Evolutionary conservation across 2,888 invertebrate genomes (phyloP), one percentile per base, ranked within the genome.

Genomic region (Brachypterus glaber): DNA sequence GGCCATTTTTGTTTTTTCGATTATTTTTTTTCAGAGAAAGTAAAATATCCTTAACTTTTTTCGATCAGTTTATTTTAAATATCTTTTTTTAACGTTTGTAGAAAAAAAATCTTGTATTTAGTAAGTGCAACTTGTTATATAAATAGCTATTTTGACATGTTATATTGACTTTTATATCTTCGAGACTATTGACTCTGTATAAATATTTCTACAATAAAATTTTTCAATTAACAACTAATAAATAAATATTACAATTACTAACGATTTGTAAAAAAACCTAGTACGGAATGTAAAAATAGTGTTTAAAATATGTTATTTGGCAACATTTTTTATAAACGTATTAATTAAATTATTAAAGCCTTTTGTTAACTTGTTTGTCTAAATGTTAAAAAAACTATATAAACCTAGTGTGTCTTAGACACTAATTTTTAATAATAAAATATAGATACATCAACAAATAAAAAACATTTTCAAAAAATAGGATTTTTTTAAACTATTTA

Each of bases 281-380:
- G 52, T 60, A 62, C 62, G 67, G 67, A 67, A 68, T 67, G 68
- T 66, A 63, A 57, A 56, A 56, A 58, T 57, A 59, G 58, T 63
- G 8, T 62, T 57, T 54, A 58, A 61, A 60, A 57, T 54, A 56
- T 64, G 67, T 68, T 67, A 67, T 68, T 68, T 68, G 68, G 67
- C 67, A 67, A 67, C 64, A 61, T 58, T 55, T 54, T 53, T 53
- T 40, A 41, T 54, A 58, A 57, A 56, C 51, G 50, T 47, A 52
- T 49, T 55, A 57, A 52, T 50, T 47, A 58, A 58, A 53, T 59
- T 59, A 58, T 60, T 63, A 64, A 63, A 63, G 63, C 63, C 54
- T 53, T 62, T 47, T 58, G 61, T 62, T 62, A 61, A 55, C 47
- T 56, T 58, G 53, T 56, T 49, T 51, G 48, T 54, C 51, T 50